A percentile compares a stretch with the other conserved stretches of the same genome.
phyloP scores from a whole-genome alignment of 1,140 invertebrate genomes.

The Colletes latitarsis region DNA sequence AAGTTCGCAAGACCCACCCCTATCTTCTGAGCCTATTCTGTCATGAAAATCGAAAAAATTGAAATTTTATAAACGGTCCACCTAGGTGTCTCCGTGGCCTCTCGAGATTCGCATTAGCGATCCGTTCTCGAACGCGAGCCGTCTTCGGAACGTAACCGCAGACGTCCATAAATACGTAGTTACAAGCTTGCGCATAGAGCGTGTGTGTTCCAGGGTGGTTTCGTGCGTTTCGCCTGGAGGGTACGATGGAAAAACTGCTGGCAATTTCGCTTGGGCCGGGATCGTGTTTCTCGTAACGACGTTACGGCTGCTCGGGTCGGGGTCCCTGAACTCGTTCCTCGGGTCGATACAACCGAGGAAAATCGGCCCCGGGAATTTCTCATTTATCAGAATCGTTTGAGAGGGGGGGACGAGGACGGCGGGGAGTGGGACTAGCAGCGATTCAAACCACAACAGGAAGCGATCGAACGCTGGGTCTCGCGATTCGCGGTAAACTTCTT shows the following conservation, averaged over 20 bases:
- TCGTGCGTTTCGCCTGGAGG: slow-evolving; percentile 37
- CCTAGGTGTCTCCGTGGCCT: neutral
- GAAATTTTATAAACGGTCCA: too few species aligned
- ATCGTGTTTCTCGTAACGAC: slow-evolving; percentile 66
- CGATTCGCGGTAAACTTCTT: neutral
- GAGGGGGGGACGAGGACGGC: too few species aligned
- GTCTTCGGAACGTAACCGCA: slow-evolving; percentile 55
- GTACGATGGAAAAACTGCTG: slow-evolving; percentile 50
- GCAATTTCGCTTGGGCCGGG: slow-evolving; percentile 55
- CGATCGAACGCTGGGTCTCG: neutral
- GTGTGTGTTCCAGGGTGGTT: slow-evolving; percentile 32
- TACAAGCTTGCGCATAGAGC: slow-evolving; percentile 30
- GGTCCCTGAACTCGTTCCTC: slow-evolving; percentile 52
- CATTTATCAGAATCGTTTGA: slow-evolving; percentile 44
- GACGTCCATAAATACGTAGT: slow-evolving; percentile 42
- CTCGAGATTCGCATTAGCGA: slow-evolving; percentile 53
- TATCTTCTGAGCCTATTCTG: too few species aligned
- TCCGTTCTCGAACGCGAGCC: slow-evolving; percentile 30
- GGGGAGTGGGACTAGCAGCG: neutral
- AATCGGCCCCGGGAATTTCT: slow-evolving; percentile 57
- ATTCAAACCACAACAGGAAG: slow-evolving; percentile 39
- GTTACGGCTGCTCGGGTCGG: slow-evolving; percentile 46
- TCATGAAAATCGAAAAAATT: too few species aligned
- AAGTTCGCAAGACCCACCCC: too few species aligned
- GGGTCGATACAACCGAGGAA: slow-evolving; percentile 57